phyloP scores from a whole-genome alignment of 2,888 invertebrate genomes.

The Galeopsomyia nigrocyanea region DNA sequence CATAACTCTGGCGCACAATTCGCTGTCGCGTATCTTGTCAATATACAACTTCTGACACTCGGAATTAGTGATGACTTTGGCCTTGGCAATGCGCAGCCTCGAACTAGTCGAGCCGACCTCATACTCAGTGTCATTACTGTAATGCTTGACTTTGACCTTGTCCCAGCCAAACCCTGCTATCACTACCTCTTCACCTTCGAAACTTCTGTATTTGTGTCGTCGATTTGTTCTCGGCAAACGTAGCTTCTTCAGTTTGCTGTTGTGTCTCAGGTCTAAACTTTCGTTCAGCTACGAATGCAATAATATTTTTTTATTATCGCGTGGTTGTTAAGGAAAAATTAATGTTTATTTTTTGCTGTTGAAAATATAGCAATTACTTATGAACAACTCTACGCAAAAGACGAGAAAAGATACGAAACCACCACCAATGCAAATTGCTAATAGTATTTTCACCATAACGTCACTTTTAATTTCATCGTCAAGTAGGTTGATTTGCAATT shows the following conservation, averaged over 20 bases:
- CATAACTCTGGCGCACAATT: conserved; percentile 33
- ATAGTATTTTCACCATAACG: no score
- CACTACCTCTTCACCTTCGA: conserved; percentile 2
- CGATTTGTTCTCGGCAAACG: conserved; percentile 8
- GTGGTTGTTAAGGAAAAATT: not conserved
- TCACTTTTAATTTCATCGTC: no score
- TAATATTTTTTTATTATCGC: not conserved
- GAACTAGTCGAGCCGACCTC: conserved; percentile 33
- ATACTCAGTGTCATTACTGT: conserved; percentile 23
- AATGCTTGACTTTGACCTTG: conserved; percentile 27
- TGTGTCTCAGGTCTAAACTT: conserved; percentile 26
- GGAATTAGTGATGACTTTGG: conserved; percentile 26
- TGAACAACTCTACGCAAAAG: no score
- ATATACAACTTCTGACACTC: conserved; percentile 28
- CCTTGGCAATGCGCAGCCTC: conserved; percentile 20
- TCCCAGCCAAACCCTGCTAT: conserved; percentile 42
- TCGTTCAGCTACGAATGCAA: conserved; percentile 26
- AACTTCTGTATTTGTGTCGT: conserved; percentile 19
- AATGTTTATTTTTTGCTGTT: not conserved
- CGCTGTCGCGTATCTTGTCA: conserved; percentile 1
- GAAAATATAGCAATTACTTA: no score
- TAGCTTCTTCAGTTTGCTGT: conserved; percentile 17
- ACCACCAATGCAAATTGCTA: no score
- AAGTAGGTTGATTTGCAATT: no score
- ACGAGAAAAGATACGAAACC: no score